Percentiles rank a stretch among this genome's conserved stretches.
Conservation (phyloP, 2,888 invertebrate species). For the Melinaea menophilus region DNA sequence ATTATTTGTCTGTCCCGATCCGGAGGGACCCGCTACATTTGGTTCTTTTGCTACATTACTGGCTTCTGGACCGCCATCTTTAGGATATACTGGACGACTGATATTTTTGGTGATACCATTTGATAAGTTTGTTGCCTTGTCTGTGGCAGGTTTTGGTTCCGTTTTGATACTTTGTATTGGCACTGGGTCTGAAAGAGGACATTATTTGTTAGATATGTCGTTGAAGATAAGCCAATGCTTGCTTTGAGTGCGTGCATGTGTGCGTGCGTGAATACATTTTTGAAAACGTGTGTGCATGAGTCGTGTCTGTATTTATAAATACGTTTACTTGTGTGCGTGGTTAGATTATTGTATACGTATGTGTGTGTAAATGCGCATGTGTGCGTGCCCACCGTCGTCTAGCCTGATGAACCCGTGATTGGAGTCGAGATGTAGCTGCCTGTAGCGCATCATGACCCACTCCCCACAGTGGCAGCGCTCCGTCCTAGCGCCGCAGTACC, state of each 20-base stretch:
- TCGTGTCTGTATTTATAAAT: too few species aligned
- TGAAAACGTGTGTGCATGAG: too few species aligned
- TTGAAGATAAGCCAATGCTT: too few species aligned
- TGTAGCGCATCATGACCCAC: constrained; percentile 84
- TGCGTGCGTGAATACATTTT: too few species aligned
- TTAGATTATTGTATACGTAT: too few species aligned
- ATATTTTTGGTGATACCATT: constrained; percentile 6
- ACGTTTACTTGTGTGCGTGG: too few species aligned
- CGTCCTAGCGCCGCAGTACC: constrained; percentile 84
- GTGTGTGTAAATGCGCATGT: not conserved
- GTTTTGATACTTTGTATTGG: constrained; percentile 50
- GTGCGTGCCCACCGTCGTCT: constrained; percentile 72
- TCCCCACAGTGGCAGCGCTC: constrained; percentile 83
- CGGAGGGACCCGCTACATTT: not conserved
- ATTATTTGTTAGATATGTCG: too few species aligned
- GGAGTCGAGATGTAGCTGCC: constrained; percentile 79
- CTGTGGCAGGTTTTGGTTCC: too few species aligned
- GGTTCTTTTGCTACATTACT: constrained; percentile 4
- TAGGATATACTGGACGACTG: not conserved
- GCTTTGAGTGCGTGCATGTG: too few species aligned
- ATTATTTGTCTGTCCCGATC: not conserved
- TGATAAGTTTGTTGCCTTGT: not conserved
- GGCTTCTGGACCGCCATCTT: constrained; percentile 1
- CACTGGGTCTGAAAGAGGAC: constrained; percentile 59
- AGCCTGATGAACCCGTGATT: constrained; percentile 82